A percentile compares a stretch with the other conserved stretches of the same genome.
Evolutionary conservation across 2,888 invertebrate genomes (phyloP).

Genomic region (Drosophila algonquin): DNA sequence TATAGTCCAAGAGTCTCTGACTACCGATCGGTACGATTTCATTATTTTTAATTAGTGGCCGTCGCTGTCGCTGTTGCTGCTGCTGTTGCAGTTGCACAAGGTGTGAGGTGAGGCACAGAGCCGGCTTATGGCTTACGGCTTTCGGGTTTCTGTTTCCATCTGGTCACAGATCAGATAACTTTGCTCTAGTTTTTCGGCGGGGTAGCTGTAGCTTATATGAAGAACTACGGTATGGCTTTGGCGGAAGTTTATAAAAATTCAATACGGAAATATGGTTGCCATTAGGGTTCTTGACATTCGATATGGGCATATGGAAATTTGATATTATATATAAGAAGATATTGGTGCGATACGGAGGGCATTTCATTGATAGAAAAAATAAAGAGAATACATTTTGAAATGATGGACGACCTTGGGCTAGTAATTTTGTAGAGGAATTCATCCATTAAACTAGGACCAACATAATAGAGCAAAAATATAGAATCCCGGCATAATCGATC

Average conservation of each 20-base stretch:
- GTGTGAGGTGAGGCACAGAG: background rate
- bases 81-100: constrained; percentile 32
- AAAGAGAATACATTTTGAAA: no score
- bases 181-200: constrained; percentile 4
- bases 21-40: constrained; percentile 6
- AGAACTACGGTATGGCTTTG: constrained; percentile 11
- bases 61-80: constrained; percentile 16
- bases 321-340: no score
- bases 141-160: constrained; percentile 22
- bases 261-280: constrained; percentile 20
- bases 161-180: constrained; percentile 24
- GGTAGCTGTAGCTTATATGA: constrained; percentile 9
- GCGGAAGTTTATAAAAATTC: constrained; percentile 17
- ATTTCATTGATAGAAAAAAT: no score
- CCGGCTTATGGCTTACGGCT: constrained; percentile 17
- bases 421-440: no score
- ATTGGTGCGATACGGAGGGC: no score
- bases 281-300: constrained; percentile 20
- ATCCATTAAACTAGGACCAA: no score
- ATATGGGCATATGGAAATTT: background rate
- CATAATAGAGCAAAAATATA: no score
- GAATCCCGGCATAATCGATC: no score
- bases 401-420: no score
- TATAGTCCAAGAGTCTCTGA: constrained; percentile 13
- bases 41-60: constrained; percentile 60